Conservation (phyloP, 2,113 vertebrate genomes). For the Sciurus niger region DNA sequence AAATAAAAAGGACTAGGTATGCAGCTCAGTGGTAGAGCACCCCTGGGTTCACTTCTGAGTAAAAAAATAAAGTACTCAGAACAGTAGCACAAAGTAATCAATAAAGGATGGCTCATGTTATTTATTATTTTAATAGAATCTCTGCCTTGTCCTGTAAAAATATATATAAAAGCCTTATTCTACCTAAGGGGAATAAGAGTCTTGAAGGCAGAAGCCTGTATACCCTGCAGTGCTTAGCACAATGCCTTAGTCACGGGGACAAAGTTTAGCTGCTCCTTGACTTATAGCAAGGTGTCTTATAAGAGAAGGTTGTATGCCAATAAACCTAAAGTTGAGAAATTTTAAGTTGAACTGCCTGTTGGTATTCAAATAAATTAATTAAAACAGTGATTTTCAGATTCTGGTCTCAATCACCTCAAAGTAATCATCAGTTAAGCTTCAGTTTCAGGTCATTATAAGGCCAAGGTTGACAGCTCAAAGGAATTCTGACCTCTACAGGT, state of each 20-base stretch:
- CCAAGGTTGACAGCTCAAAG: background rate
- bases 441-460: background rate
- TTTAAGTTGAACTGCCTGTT: background rate
- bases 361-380: background rate
- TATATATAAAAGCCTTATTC: background rate
- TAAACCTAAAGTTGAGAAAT: background rate
- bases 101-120: background rate
- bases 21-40: background rate
- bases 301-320: background rate
- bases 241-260: background rate
- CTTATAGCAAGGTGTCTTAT: background rate
- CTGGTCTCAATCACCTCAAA: background rate
- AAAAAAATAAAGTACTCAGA: background rate
- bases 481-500: background rate
- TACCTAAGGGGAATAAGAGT: background rate
- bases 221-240: background rate
- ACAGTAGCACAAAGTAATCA: background rate
- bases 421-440: background rate
- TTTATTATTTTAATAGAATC: background rate
- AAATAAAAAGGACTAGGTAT: background rate
- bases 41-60: background rate
- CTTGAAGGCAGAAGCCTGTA: background rate
- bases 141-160: conserved; percentile 15
- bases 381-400: background rate
- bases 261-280: background rate